Evolutionary conservation across 2,888 invertebrate species (phyloP), one percentile per base, ranked within the genome.

Genomic region (Euphydryas editha): DNA sequence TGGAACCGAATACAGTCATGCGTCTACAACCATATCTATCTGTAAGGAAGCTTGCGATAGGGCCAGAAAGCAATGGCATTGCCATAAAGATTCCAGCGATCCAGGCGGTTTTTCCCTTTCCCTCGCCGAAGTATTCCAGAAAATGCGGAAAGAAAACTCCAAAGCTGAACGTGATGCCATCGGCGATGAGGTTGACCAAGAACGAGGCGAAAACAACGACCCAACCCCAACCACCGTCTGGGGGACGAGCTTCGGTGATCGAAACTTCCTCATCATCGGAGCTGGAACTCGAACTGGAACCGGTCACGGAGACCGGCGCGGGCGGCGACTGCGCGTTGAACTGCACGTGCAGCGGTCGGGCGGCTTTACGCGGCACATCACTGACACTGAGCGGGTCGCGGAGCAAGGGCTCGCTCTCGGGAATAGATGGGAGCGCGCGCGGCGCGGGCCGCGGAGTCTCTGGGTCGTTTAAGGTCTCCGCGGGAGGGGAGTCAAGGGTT

Each of bases 221-320:
- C 98, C 98, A 98, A 6, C 98, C 98, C 96, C 96, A 98, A 15
- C 98, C 98, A 11, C 97, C 98, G 84, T 98, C 98, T 1, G 97
- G 97, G 0, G 96, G 95, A 20, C 95, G 90, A 0, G 95, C 94
- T 82, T 96, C 96, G 8, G 95, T 93, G 76, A 94, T 88, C 58
- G 94, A 93, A 13, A 94, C 93, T 51, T 95, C 92, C 67, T 95
- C 95, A 66, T 95, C 94, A 73, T 94, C 94, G 57, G 94, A 94
- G 55, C 93, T 93, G 67, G 93, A 87, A 59, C 89, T 88, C 69
- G 92, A 92, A 73, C 86, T 89, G 69, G 81, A 78, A 36, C 82
- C 79, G 59, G 82, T 79, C 49, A 78, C 67, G 47, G 93, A 87
- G 1, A 86, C 86, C 70, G 92, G 83, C 47, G 90, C 82, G 67